Percentiles rank a stretch among this genome's conserved stretches.
Conservation (phyloP, 2,888 invertebrate species). For the Phymatocera aterrima region DNA sequence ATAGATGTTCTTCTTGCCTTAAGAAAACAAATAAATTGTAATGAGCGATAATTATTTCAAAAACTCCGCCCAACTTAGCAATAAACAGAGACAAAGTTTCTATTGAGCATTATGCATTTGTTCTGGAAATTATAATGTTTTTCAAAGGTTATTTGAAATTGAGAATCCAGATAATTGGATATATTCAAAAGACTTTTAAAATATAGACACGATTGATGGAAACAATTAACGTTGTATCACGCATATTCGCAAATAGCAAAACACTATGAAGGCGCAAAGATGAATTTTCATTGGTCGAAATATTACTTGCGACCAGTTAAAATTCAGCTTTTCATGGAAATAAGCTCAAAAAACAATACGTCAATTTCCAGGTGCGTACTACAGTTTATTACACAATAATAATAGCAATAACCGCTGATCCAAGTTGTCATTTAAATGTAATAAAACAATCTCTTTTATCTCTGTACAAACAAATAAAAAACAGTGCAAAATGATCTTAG, state of each 20-base stretch:
- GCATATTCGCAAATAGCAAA: no score
- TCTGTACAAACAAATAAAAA: no score
- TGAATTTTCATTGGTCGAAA: constrained; percentile 17
- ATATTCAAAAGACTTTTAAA: background rate
- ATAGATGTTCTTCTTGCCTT: background rate
- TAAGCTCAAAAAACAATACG: constrained; percentile 17
- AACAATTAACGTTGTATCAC: constrained; percentile 11
- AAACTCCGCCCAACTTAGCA: no score
- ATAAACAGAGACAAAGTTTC: no score
- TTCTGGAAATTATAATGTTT: background rate
- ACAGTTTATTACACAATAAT: background rate
- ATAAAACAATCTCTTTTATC: constrained; percentile 15
- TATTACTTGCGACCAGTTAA: background rate
- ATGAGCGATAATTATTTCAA: background rate
- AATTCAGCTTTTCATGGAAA: constrained; percentile 3
- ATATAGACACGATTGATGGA: background rate
- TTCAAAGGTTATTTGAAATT: background rate
- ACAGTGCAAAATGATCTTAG: no score
- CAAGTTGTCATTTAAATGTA: background rate
- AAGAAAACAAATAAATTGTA: background rate
- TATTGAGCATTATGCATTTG: background rate
- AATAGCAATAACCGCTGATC: background rate
- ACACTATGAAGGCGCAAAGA: background rate
- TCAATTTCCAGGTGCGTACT: constrained; percentile 21
- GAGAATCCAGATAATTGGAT: background rate